Conservation (phyloP, 2,113 vertebrate genomes). For the mouse (Mus musculus) region DNA sequence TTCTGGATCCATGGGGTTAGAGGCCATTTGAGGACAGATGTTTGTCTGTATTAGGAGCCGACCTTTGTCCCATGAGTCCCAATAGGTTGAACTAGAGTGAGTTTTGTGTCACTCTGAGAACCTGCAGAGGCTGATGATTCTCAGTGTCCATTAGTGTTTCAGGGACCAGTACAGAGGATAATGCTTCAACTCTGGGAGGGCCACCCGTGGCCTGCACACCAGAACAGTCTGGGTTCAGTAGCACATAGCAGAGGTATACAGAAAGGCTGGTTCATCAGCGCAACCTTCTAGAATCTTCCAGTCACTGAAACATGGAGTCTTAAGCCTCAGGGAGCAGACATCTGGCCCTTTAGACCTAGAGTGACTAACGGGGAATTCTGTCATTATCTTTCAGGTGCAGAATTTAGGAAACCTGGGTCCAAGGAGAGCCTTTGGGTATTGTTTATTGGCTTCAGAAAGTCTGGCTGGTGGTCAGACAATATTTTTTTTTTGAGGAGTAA, state of each 20-base stretch:
- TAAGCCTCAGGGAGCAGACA: background rate
- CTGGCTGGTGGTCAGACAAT: background rate
- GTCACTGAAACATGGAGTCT: background rate
- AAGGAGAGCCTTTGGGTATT: background rate
- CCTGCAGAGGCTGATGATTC: background rate
- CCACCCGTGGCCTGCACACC: fast-evolving
- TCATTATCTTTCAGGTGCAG: background rate
- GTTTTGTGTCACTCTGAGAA: background rate
- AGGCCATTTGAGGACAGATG: background rate
- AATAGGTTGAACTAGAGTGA: background rate
- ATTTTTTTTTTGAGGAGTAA: background rate
- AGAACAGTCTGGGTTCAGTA: background rate
- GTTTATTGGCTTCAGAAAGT: background rate
- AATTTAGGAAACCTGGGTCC: background rate
- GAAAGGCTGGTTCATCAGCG: background rate
- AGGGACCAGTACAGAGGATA: background rate
- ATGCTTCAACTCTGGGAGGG: background rate
- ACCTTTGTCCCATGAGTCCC: background rate
- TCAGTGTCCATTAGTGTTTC: background rate
- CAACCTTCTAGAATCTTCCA: background rate
- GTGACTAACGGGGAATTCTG: background rate
- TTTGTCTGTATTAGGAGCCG: background rate
- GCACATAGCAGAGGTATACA: background rate
- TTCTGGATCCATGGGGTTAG: background rate
- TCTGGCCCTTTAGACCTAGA: background rate